Evolutionary conservation across 2,113 vertebrate species (phyloP), one percentile per base, ranked within the genome.

Genomic region (Scatophagus argus): DNA sequence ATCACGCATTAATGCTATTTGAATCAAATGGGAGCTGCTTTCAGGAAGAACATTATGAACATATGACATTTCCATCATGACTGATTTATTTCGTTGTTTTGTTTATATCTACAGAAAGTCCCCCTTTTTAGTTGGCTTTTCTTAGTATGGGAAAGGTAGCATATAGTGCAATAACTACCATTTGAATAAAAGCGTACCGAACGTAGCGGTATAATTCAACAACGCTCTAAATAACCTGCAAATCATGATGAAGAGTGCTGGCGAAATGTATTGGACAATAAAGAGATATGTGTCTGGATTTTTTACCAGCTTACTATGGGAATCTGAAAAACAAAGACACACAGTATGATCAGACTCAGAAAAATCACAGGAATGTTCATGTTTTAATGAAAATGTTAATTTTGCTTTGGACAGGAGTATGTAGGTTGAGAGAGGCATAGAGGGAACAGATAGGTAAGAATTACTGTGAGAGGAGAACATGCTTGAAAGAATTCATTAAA

Each of bases 11-110:
- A 69, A 32, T 43, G 41, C 19, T 55, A 34, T 58, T 55, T 73
- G 32, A 81, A 75, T 76, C 56, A 78, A 80, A 66, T 2, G 29
- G 21, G 64, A 62, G 32, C 52, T 66, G 39, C 60, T 47, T 39
- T 49, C 36, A 61, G 43, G 19, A 73, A 72, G 77, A 58, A 62
- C 70, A 77, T 71, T 71, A 81, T 80, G 76, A 82, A 84, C 76
- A 76, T 66, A 34, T 60, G 77, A 76, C 56, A 73, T 47, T 73
- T 78, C 47, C 63, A 67, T 69, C 79, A 85, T 63, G 67, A 54
- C 52, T 71, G 61, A 81, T 86, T 82, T 86, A 67, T 88, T n/a
- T n/a, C n/a, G n/a, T n/a, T n/a, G n/a, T n/a, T 47, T 12, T 47
- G 4, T 38, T 67, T 11, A 39, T 14, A 56, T 27, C 2, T 36